Conservation (phyloP, 2,888 invertebrate species). For the Sepioteuthis lessoniana region DNA sequence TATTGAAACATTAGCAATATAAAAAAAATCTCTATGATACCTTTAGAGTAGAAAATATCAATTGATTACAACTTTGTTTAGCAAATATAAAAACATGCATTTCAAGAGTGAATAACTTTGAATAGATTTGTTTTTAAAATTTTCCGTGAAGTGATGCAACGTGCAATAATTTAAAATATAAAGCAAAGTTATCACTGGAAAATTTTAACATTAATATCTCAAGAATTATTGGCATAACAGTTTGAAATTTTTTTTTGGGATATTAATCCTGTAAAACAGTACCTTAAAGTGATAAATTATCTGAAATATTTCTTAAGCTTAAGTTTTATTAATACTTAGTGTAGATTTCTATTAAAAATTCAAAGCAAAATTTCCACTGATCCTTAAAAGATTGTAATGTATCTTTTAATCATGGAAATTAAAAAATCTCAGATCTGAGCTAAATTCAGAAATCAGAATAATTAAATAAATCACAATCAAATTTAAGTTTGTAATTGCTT, state of each 20-base stretch:
- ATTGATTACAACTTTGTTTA: neutral
- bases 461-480: too few relatives aligned
- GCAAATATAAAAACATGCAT: neutral
- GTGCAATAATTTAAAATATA: conserved; percentile 4
- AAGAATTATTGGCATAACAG: neutral
- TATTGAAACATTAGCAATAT: neutral
- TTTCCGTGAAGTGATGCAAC: neutral
- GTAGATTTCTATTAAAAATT: too few relatives aligned
- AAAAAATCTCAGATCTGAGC: too few relatives aligned
- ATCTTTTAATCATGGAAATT: too few relatives aligned
- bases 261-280: too few relatives aligned
- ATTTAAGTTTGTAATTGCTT: too few relatives aligned
- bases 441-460: too few relatives aligned
- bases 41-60: neutral
- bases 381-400: too few relatives aligned
- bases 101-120: neutral
- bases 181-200: neutral
- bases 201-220: neutral
- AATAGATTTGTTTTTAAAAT: neutral
- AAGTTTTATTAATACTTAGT: too few relatives aligned
- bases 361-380: too few relatives aligned
- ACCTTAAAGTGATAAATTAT: too few relatives aligned
- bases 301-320: too few relatives aligned
- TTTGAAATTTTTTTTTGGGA: neutral
- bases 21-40: neutral